Conservation (phyloP, 2,797 vertebrate genomes). For the Cossypha heuglini region DNA sequence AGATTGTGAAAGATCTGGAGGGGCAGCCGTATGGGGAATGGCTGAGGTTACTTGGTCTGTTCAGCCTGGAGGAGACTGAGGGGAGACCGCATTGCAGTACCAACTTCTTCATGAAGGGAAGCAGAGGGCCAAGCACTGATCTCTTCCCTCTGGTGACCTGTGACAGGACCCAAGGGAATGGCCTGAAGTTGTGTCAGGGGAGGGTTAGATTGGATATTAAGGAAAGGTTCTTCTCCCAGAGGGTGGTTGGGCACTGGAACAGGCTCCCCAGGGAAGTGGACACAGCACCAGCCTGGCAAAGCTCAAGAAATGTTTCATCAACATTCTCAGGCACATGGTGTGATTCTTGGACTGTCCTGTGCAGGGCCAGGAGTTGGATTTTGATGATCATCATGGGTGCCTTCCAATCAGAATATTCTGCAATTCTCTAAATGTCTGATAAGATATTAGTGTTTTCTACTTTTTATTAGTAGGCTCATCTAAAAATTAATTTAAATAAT, state of each 20-base stretch:
- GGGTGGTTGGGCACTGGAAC: rapidly evolving
- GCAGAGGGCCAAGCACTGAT: rapidly evolving
- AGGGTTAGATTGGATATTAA: background rate
- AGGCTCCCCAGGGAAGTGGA: background rate
- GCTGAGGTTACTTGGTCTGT: background rate
- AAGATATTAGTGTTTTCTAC: background rate
- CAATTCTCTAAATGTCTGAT: background rate
- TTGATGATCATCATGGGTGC: background rate
- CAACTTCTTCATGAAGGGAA: rapidly evolving
- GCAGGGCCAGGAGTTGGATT: background rate
- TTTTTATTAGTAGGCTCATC: background rate
- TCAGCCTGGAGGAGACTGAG: background rate
- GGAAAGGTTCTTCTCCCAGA: background rate
- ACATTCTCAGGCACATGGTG: background rate
- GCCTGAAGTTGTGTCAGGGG: background rate
- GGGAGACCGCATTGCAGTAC: rapidly evolving
- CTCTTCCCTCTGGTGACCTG: rapidly evolving
- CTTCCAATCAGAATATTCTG: background rate
- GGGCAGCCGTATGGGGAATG: rapidly evolving
- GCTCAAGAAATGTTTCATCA: background rate
- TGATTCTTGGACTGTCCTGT: background rate
- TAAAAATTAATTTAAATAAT: background rate
- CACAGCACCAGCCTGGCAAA: background rate
- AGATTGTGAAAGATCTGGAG: background rate
- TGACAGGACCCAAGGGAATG: background rate